A percentile compares a stretch with the other conserved stretches of the same genome.
Conservation (phyloP, 2,888 invertebrate species). For the Maniola hyperantus region DNA sequence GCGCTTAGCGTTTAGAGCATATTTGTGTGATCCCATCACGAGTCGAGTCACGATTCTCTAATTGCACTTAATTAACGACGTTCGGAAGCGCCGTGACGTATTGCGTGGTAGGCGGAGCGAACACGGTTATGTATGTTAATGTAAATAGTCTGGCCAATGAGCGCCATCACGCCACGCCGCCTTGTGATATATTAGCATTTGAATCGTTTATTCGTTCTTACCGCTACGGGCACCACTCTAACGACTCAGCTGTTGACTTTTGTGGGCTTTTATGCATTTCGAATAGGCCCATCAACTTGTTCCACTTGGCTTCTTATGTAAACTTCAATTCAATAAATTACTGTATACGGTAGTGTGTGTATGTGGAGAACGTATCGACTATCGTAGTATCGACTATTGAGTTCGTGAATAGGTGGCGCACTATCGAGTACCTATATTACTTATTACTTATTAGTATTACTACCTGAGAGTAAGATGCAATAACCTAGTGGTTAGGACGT, state of each 20-base stretch:
- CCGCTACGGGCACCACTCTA: slow-evolving; percentile 53
- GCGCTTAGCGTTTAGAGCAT: slow-evolving; percentile 33
- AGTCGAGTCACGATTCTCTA: slow-evolving; percentile 68
- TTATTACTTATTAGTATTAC: no score
- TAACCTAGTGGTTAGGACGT: no score
- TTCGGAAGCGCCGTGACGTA: slow-evolving; percentile 71
- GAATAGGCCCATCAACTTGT: slow-evolving; percentile 54
- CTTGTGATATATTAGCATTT: slow-evolving; percentile 82
- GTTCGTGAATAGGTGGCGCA: slow-evolving; percentile 45
- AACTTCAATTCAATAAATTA: slow-evolving; percentile 62
- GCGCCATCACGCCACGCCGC: slow-evolving; percentile 70
- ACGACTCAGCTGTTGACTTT: slow-evolving; percentile 52
- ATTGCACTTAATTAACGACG: slow-evolving; percentile 75
- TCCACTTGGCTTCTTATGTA: slow-evolving; percentile 67
- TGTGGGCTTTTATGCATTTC: slow-evolving; percentile 67
- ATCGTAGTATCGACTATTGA: slow-evolving; percentile 47
- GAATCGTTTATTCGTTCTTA: slow-evolving; percentile 75
- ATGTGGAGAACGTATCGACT: slow-evolving; percentile 47
- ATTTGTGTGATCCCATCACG: slow-evolving; percentile 53
- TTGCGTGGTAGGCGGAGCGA: slow-evolving; percentile 68
- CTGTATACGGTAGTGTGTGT: slow-evolving; percentile 53
- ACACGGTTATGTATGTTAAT: slow-evolving; percentile 74
- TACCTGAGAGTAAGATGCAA: no score
- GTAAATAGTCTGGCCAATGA: slow-evolving; percentile 76
- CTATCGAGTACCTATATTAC: slow-evolving; percentile 46